A percentile compares a stretch with the other conserved stretches of the same genome.
phyloP scores from a whole-genome alignment of 2,797 vertebrate species.

The Micrastur ruficollis region DNA sequence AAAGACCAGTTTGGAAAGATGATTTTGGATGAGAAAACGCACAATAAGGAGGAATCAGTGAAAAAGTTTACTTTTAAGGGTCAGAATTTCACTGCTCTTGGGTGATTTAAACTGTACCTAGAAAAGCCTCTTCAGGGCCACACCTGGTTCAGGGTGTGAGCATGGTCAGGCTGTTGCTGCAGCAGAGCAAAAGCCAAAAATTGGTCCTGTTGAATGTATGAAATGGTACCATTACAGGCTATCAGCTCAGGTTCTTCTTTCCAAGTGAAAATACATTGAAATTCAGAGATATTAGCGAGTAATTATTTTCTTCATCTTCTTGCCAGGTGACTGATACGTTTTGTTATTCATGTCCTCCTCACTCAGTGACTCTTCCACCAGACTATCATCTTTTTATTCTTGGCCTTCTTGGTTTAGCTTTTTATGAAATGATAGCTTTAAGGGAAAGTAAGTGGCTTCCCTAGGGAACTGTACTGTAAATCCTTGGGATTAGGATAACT shows the following conservation, averaged over 20 bases:
- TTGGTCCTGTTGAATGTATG: not conserved
- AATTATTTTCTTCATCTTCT: not conserved
- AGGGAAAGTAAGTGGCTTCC: not conserved
- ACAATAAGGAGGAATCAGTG: not conserved
- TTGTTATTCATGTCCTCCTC: not conserved
- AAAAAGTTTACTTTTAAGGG: not conserved
- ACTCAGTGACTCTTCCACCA: not conserved
- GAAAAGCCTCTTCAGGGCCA: not conserved
- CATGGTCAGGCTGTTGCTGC: not conserved
- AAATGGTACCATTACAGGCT: not conserved
- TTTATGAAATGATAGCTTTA: not conserved
- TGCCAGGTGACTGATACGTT: not conserved
- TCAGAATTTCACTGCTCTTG: not conserved
- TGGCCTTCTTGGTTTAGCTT: not conserved
- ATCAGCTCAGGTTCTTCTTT: not conserved
- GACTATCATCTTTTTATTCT: not conserved
- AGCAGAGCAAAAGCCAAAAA: not conserved
- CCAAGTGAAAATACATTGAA: not conserved
- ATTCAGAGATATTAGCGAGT: not conserved
- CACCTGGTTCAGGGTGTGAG: not conserved
- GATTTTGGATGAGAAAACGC: not conserved
- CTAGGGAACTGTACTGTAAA: not conserved
- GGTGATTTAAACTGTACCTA: not conserved
- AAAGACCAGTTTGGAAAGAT: not conserved
- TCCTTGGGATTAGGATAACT: not conserved